Evolutionary conservation across 1,140 invertebrate species (phyloP), one percentile per base, ranked within the genome.

Genomic region (Littorina saxatilis): DNA sequence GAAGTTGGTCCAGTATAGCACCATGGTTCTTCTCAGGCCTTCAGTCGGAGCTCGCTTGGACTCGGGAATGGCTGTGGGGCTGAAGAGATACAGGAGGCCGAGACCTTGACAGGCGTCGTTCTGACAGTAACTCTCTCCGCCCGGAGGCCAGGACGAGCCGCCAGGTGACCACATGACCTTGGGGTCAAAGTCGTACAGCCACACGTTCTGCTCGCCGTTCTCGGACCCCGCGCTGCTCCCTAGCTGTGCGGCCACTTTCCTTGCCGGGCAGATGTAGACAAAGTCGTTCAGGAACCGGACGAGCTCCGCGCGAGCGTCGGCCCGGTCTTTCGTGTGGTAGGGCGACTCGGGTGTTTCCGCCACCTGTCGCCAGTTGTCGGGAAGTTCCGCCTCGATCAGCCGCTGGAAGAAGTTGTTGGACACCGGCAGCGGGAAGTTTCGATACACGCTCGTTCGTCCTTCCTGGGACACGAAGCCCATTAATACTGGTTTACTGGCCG

Each of bases 1-100:
- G 40, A 87, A 87, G 52, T 83, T 85, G 17, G 82, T 81, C 86
- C 86, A 87, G 70, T 84, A 85, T 17, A 20, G 32, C 0, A 82
- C 78, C 81, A 87, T 73, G 23, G 32, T 23, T 27, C 66, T 76
- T 0, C 82, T 61, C 1, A 87, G 43, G 0, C 27, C 23, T 40
- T 75, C 4, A 0, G 43, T 68, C 43, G 27, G 72, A 39, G 29
- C 23, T 72, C 43, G 78, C 66, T 29, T 70, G 27, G 15, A 37
- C 20, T 15, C 61, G 3, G 63, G 82, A 20, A 73, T 35, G n/a
- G 43, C 2, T 43, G n/a, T 61, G 4, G 50, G 76, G 63, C 74
- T 78, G 55, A 87, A 87, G 37, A 85, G 20, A 40, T 74, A 80
- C 2, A 74, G 55, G 3, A 85, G 58, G 43, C 85, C 86, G 35